Evolutionary conservation across 2,888 invertebrate species (phyloP).

Genomic region (Dryobota labecula): DNA sequence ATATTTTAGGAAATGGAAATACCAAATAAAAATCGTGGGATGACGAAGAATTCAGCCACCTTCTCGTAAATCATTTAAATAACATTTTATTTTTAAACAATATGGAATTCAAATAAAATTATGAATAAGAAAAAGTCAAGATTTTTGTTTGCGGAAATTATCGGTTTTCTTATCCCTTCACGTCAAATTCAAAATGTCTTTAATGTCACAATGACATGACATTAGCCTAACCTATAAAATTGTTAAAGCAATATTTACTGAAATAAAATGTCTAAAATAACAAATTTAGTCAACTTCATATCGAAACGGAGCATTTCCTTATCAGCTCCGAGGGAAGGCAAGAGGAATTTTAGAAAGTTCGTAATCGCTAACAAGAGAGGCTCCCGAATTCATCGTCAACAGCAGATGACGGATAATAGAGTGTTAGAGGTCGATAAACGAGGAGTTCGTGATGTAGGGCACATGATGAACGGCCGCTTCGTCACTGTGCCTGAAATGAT

Average conservation of each 20-base stretch:
- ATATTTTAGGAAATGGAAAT: no score
- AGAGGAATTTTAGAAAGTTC: slow-evolving; percentile 96
- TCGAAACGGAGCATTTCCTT: slow-evolving; percentile 82
- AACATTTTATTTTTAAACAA: no score
- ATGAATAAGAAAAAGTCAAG: no score
- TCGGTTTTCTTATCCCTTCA: slow-evolving; percentile 12
- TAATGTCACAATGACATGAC: slow-evolving; percentile 25
- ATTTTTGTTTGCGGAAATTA: not conserved
- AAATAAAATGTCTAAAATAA: slow-evolving; percentile 82
- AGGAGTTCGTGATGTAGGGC: slow-evolving; percentile 93
- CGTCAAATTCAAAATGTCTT: not conserved
- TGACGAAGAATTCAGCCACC: not conserved
- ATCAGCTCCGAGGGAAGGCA: slow-evolving; percentile 90
- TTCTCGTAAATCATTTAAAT: no score
- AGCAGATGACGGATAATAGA: slow-evolving; percentile 90
- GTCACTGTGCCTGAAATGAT: slow-evolving; percentile 95
- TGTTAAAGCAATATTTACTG: slow-evolving; percentile 15
- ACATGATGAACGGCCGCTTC: slow-evolving; percentile 89
- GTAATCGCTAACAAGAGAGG: slow-evolving; percentile 94
- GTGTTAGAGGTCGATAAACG: slow-evolving; percentile 93
- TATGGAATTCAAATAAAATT: no score
- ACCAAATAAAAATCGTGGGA: not conserved
- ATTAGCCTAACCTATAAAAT: slow-evolving; percentile 66
- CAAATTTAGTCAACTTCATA: slow-evolving; percentile 77
- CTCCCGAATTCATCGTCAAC: slow-evolving; percentile 91